Percentiles rank a stretch among this genome's conserved stretches.
Conservation (phyloP, 2,113 vertebrate species). For the Mustela nigripes region DNA sequence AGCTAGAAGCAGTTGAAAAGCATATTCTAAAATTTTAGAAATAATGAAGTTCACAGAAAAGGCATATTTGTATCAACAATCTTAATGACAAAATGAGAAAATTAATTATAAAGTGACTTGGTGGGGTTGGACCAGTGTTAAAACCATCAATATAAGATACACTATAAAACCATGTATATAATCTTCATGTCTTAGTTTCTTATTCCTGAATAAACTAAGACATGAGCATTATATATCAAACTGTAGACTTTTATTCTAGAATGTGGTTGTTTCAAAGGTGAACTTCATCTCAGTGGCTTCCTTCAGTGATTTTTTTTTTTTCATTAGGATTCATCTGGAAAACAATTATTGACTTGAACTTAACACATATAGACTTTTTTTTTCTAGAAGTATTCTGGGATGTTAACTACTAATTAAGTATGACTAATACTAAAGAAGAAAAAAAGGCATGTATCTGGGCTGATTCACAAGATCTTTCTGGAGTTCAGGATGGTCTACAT, state of each 20-base stretch:
- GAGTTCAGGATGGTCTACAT: not conserved
- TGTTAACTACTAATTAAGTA: not conserved
- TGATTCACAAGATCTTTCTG: not conserved
- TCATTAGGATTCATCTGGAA: slow-evolving; percentile 15
- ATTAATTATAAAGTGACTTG: slow-evolving; percentile 43
- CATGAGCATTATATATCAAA: not conserved
- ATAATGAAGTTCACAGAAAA: slow-evolving; percentile 29
- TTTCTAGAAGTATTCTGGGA: slow-evolving; percentile 1
- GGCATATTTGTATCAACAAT: slow-evolving; percentile 37
- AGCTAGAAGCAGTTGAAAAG: slow-evolving; percentile 35
- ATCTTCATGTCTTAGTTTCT: not conserved
- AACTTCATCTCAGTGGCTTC: not conserved
- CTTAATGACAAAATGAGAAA: slow-evolving; percentile 39
- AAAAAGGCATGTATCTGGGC: not conserved
- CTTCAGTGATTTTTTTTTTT: not conserved
- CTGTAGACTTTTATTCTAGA: slow-evolving; percentile 21
- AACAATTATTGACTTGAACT: not conserved
- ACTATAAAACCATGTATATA: not conserved
- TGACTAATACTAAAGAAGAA: not conserved
- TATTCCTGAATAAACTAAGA: not conserved
- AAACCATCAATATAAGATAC: not conserved
- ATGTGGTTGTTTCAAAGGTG: not conserved
- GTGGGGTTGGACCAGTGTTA: not conserved
- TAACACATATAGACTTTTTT: not conserved
- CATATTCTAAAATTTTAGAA: slow-evolving; percentile 45